Conservation (phyloP, 2,797 vertebrate species). For the Acridotheres tristis region DNA sequence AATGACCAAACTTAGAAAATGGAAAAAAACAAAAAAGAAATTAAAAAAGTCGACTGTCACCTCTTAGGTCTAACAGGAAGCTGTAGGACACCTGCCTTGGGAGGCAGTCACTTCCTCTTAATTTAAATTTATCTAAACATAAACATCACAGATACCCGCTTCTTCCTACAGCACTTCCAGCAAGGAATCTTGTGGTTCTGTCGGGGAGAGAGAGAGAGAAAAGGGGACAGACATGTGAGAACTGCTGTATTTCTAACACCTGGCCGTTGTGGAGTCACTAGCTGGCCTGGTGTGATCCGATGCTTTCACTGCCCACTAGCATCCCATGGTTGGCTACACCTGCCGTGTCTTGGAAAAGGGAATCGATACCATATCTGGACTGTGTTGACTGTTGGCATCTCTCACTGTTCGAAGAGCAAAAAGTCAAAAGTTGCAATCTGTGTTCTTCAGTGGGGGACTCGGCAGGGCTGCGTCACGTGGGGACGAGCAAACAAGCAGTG, state of each 20-base stretch:
- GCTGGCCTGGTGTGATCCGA: slow-evolving; percentile 45
- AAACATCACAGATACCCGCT: background rate
- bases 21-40: background rate
- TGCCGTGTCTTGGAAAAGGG: slow-evolving; percentile 34
- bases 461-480: background rate
- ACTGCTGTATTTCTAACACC: slow-evolving; percentile 17
- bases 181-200: slow-evolving; percentile 36
- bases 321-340: slow-evolving; percentile 44
- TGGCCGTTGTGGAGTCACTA: slow-evolving; percentile 2
- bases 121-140: slow-evolving; percentile 25
- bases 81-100: slow-evolving; percentile 50
- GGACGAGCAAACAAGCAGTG: background rate
- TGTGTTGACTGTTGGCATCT: slow-evolving; percentile 54
- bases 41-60: background rate
- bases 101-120: slow-evolving; percentile 37
- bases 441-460: slow-evolving; percentile 45
- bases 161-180: slow-evolving; percentile 63
- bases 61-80: slow-evolving; percentile 54
- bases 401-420: slow-evolving; percentile 22
- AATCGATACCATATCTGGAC: slow-evolving; percentile 31
- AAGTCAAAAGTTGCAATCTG: slow-evolving; percentile 40
- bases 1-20: slow-evolving; percentile 63
- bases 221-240: background rate
- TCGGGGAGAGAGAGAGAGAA: background rate
- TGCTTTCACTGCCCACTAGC: slow-evolving; percentile 69